Evolutionary conservation across 2,888 invertebrate genomes (phyloP).

Genomic region (Penaeus monodon): DNA sequence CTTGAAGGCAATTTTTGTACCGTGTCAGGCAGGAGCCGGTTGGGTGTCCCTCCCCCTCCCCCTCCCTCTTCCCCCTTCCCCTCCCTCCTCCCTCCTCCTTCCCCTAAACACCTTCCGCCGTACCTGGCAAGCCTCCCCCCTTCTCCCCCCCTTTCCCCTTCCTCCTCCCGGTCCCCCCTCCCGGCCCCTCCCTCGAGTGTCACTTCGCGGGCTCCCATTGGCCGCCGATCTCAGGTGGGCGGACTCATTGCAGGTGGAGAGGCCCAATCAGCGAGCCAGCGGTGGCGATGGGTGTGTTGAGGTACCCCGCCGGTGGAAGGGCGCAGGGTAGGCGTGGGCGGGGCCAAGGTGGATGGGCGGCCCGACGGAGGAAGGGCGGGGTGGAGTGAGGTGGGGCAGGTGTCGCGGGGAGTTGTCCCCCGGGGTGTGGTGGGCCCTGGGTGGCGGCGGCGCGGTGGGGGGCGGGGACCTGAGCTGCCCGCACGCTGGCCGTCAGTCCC

Average conservation of each 20-base stretch:
- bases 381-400: neutral
- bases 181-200: neutral
- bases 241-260: neutral
- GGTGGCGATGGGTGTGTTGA: neutral
- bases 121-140: neutral
- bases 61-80: neutral
- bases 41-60: conserved; percentile 6
- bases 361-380: neutral
- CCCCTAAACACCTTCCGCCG: conserved; percentile 3
- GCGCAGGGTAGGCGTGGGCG: neutral
- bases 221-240: neutral
- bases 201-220: neutral
- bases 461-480: conserved; percentile 43
- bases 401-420: conserved; percentile 16
- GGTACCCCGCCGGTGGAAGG: neutral
- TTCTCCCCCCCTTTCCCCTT: neutral
- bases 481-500: conserved; percentile 45
- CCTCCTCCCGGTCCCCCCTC: neutral
- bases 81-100: neutral
- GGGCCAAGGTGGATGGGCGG: conserved; percentile 10
- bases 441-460: conserved; percentile 31
- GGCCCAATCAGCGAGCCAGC: neutral
- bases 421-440: conserved; percentile 7
- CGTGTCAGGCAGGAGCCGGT: conserved; percentile 17
- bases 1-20: conserved; percentile 46